These are phyloP conservation scores for Sipha maydis DNA, from an alignment of 2,888 invertebrate species.

Conservation along the genomic window DNA sequence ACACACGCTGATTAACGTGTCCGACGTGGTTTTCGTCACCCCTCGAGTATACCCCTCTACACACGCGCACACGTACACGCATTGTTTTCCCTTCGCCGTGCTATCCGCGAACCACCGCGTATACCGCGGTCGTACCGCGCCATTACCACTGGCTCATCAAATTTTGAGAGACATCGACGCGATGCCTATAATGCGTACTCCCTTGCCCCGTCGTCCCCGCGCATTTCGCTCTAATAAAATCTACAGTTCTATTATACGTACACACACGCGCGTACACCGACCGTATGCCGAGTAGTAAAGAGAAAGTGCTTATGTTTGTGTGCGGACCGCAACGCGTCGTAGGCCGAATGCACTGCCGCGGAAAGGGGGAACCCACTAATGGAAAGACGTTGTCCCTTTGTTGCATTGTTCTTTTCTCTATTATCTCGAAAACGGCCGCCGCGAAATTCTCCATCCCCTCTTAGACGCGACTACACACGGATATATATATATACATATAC, in stretches of 20 bases:
- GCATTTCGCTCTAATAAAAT: conserved; percentile 45
- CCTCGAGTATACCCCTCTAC: background rate
- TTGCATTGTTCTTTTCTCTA: conserved; percentile 58
- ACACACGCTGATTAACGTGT: conserved; percentile 46
- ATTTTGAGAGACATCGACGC: conserved; percentile 31
- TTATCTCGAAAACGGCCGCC: conserved; percentile 46
- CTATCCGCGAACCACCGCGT: background rate
- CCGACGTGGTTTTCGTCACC: conserved; percentile 31
- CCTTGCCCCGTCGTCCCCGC: background rate
- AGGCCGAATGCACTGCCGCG: background rate
- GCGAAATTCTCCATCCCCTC: background rate
- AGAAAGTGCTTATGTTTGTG: background rate
- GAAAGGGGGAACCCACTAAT: conserved; percentile 16
- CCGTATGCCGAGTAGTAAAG: background rate
- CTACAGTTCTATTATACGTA: background rate
- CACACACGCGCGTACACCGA: background rate
- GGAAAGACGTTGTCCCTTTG: conserved; percentile 59
- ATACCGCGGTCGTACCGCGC: background rate
- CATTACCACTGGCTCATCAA: conserved; percentile 23
- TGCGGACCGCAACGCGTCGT: conserved; percentile 25
- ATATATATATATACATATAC: too few species aligned
- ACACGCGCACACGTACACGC: background rate
- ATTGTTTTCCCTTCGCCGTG: background rate
- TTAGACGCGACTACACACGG: background rate
- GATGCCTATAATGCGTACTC: background rate